Evolutionary conservation across 2,888 invertebrate species (phyloP), one percentile per base, ranked within the genome.

Genomic region (Pristionchus arcanus): DNA sequence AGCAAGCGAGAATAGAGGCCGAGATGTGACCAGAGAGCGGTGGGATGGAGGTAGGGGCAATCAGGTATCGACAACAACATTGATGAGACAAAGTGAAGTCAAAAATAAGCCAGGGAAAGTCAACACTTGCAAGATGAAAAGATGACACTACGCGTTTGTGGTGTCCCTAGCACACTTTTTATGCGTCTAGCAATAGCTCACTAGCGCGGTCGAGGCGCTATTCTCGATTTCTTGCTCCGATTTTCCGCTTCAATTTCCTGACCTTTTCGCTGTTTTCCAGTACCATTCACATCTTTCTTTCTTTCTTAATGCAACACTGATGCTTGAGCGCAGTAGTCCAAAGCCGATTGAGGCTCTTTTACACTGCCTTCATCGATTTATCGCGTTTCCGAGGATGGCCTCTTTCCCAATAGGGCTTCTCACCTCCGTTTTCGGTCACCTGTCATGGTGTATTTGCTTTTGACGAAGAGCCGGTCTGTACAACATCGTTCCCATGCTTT

Each of bases 221-320:
- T 53, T 74, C 37, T 5, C 34, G 21, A 19, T 25, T 16, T 83
- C 81, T 28, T 3, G 81, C 34, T 53, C 55, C 55, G 31, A 55
- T 83, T 59, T 59, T 59, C 59, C 34, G 84, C 84, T 59, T 85
- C 81, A 81, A 81, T 81, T 85, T 59, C 59, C 55, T 85, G 59
- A 85, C 84, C 84, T 85, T 85, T 59, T 85, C 84, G 34, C 84
- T 55, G 37, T 83, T 49, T 55, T 53, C 31, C 83, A 55, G 37
- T 59, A 37, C 25, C 84, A 55, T 85, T 85, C 59, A 59, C 59
- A 16, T 59, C 55, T 85, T 34, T 21, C 59, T 85, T 85, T 34
- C 84, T 13, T 25, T 85, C 59, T 59, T 25, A 85, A 28, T 85
- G 42, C 21, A 81, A 9, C 49, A 53, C 7, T 81, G 37, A 19